Evolutionary conservation across 2,888 invertebrate genomes (phyloP), one percentile per base, ranked within the genome.

Genomic region (Caenorhabditis imperialis): DNA sequence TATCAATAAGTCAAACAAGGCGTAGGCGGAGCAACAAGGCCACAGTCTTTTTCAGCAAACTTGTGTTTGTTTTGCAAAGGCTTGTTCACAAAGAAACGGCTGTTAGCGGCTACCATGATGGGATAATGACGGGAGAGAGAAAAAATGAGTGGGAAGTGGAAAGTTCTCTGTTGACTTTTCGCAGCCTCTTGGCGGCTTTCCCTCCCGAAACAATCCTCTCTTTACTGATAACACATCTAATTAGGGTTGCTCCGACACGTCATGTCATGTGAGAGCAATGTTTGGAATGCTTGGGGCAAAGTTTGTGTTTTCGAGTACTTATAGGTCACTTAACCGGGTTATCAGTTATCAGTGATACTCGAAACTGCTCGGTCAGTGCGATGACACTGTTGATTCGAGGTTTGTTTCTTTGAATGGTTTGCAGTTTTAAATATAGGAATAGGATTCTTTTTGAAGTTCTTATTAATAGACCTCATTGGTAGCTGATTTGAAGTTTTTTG

Each of bases 1-100:
- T 65, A 65, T 65, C 65, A 65, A 65, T 65, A 55, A 65, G 54
- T 54, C 53, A 63, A 63, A 63, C 63, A 63, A 47, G 48, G 63
- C 63, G 63, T 63, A 63, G 63, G 63, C 53, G 63, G n/a, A n/a
- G n/a, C n/a, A n/a, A n/a, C n/a, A n/a, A 37, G 27, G 47, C 33
- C 48, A 12, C 54, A 35, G 8, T 16, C 45, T 63, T 50, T 60
- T 47, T 55, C 45, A 30, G 5, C 30, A 37, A 55, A 23, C 40
- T 51, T 16, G n/a, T 65, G 40, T 65, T 65, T 65, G 57, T 40
- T 38, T 63, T 54, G 63, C 47, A 54, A 30, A 10, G 40, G 65
- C 65, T 57, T 55, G 55, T 65, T 65, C 48, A 54, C 47, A 47
- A 38, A 48, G 45, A 50, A 60, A 7, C 27, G 60, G 54, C 23